Evolutionary conservation across 2,113 vertebrate genomes (phyloP), one percentile per base, ranked within the genome.

Genomic region (Drymodes brunneopygia): DNA sequence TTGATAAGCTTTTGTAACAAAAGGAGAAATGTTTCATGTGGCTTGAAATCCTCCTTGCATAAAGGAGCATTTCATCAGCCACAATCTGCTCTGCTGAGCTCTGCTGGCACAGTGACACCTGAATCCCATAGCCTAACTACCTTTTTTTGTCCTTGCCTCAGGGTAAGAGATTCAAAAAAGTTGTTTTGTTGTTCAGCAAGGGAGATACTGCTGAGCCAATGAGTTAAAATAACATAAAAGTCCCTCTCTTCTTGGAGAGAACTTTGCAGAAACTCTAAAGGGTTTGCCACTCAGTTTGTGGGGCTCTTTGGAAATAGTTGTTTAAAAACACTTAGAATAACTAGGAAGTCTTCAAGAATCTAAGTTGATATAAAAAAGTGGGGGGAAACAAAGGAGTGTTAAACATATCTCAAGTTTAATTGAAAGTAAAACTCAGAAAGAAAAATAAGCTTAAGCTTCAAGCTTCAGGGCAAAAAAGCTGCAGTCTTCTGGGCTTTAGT

Each of bases 1-100:
- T 93, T 83, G 94, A 98, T 97, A 97, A 98, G 94, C 95, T 97
- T 98, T 94, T 92, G 94, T 96, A 98, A 97, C 88, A 95, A 90
- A 94, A 97, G 96, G 94, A 97, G 94, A 98, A 98, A 97, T 96
- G 86, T 94, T 97, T 98, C 95, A 95, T 86, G 53, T 74, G 78
- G 65, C 23, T 83, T 84, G 51, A 97, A 86, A 92, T 96, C 45
- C 44, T 92, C 78, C 65, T 91, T 90, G 84, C 53, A 95, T 90
- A 97, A 96, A 97, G 83, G 83, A 95, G 13, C 91, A 91, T 97
- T 98, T 97, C 75, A 92, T 96, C 96, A 95, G 90, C 81, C 92
- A 86, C 69, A 9, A 92, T 97, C 95, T 97, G 95, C 96, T 98
- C 91, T 93, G 82, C 91, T 96, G 84, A 97, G 73, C 77, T 95